Evolutionary conservation across 1,140 invertebrate genomes (phyloP), one percentile per base, ranked within the genome.

Genomic region (Aphaenogaster ashmeadi): DNA sequence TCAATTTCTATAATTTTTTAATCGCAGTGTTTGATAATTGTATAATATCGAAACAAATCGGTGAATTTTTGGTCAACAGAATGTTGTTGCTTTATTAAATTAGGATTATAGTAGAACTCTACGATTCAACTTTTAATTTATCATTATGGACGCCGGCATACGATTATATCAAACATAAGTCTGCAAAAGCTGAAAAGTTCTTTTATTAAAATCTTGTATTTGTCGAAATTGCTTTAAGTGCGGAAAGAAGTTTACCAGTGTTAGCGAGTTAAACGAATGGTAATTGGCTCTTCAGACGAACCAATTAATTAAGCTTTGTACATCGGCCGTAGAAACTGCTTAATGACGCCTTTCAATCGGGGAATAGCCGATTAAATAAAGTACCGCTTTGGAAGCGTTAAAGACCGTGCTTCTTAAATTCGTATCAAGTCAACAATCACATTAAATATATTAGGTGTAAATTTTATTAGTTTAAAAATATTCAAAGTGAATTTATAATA

Each of bases 301-400:
- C 41, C 58, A 74, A 81, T 81, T 81, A 81, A 75, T 84, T 47
- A 84, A 84, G 54, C 69, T 75, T 84, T 84, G 66, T 71, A 36
- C 18, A 56, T 83, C 21, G 18, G 11, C 33, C 7, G 13, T 47
- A 75, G 69, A 50, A 62, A 47, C 41, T 44, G 41, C 33, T 84
- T 75, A 84, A 74, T 74, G 54, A 74, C 21, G 67, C 67, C 27
- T 84, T 81, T 84, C 27, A 84, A 84, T 84, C 27, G 41, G 13
- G 38, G 21, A 54, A 56, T 18, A 33, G 41, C 47, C 27, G 54
- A 74, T 84, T 84, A 60, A 74, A 84, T 74, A 74, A 84, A 84
- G 33, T 83, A 60, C 27, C 38, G 52, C 21, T 44, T 56, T 60
- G 11, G 11, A 3, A 41, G 11, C 27, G 18, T 47, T 54, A 58